Conservation (phyloP, 2,797 vertebrate species). For the Leptatherina wallacei region DNA sequence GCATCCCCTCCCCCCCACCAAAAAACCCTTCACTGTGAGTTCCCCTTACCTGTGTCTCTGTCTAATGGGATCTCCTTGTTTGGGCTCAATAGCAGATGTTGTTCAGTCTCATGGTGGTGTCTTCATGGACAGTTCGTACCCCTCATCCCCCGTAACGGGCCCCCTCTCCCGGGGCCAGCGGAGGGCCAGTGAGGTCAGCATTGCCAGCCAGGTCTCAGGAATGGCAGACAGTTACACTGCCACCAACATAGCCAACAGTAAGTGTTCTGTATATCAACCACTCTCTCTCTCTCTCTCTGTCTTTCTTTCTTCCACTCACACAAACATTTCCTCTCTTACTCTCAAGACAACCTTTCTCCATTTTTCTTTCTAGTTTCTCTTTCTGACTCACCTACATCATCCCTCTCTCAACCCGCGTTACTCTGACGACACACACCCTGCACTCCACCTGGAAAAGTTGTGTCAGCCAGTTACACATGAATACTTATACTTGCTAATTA, state of each 20-base stretch:
- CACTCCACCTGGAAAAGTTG: conserved; percentile 38
- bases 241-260: conserved; percentile 97
- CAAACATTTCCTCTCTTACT: conserved; percentile 51
- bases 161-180: conserved; percentile 90
- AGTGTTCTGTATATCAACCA: conserved; percentile 81
- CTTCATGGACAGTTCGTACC: conserved; percentile 92
- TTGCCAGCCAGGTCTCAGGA: conserved; percentile 98
- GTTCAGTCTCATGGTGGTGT: conserved; percentile 95
- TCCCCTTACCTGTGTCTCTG: conserved; percentile 72
- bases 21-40: conserved; percentile 53
- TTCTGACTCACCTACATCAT: conserved; percentile 23
- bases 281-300: conserved; percentile 61
- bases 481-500: conserved; percentile 28
- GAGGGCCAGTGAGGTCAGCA: conserved; percentile 97
- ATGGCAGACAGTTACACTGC: conserved; percentile 97
- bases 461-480: conserved; percentile 41
- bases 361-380: conserved; percentile 34
- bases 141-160: conserved; percentile 90
- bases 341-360: conserved; percentile 37
- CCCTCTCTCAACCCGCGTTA: conserved; percentile 22
- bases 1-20: conserved; percentile 14
- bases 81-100: conserved; percentile 92
- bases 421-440: conserved; percentile 65
- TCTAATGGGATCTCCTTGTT: conserved; percentile 87
- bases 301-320: conserved; percentile 66